Evolutionary conservation across 2,797 vertebrate genomes (phyloP), one percentile per base, ranked within the genome.

Genomic region (Falco biarmicus): DNA sequence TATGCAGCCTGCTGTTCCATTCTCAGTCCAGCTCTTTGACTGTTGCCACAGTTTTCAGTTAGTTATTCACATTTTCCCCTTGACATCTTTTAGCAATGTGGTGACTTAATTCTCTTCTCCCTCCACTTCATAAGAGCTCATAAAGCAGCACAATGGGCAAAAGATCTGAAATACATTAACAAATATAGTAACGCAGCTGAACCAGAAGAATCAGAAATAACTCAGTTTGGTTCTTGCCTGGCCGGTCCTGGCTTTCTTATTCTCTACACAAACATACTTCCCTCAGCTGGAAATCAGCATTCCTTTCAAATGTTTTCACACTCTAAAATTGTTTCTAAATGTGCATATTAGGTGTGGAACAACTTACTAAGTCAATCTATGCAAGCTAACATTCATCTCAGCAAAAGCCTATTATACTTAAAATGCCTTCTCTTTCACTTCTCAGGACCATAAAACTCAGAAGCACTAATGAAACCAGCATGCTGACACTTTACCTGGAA

Each of bases 241-340:
- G 41, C 57, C 56, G 15, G 2, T 48, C 41, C n/a, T 50, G 37
- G 61, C 56, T 65, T 83, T 61, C 37, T 37, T 77, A 47, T 50
- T 93, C 60, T 87, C 83, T 66, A 68, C 76, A 74, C 12, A 78
- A 84, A 89, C 15, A 22, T 21, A 37, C 28, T 74, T 93, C 59
- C 68, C 76, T 80, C 71, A 15, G 32, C 43, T 83, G 77, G 77
- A 97, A 93, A 97, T 92, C 78, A 92, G 83, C 90, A 89, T 94
- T 76, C 57, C 43, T 85, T 95, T 96, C 47, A 81, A 93, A 81
- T 31, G 82, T 92, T 90, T 95, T 70, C 89, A 77, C 63, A 64
- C 74, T 69, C 51, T 69, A 84, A 92, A 50, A 64, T 80, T 48
- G 11, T 91, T 90, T 92, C 63, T 96, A 96, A 97, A 94, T 87